These are phyloP conservation scores for Pachyramphus minor DNA, from an alignment of 2,113 vertebrate genomes.

Conservation along the genomic window DNA sequence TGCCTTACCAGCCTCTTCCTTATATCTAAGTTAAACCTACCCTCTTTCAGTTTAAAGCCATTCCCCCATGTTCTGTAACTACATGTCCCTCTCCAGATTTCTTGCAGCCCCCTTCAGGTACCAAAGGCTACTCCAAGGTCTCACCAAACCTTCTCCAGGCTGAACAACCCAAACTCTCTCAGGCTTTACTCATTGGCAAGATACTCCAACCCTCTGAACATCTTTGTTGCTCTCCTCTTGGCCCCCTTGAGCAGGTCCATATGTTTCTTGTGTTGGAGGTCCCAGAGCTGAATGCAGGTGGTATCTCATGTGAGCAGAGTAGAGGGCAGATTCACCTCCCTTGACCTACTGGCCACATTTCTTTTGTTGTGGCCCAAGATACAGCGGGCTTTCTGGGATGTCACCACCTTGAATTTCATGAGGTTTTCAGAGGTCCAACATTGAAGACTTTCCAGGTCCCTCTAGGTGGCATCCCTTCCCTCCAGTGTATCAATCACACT, in stretches of 20 bases:
- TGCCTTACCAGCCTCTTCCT: neutral
- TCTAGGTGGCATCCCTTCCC: neutral
- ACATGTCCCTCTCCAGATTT: neutral
- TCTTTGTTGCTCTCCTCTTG: neutral
- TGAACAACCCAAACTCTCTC: neutral
- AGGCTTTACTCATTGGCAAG: neutral
- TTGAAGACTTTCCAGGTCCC: neutral
- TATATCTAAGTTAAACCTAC: neutral
- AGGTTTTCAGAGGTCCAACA: neutral
- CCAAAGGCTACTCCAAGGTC: neutral
- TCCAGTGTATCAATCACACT: neutral
- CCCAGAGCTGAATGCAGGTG: neutral
- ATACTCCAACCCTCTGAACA: neutral
- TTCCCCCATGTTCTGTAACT: neutral
- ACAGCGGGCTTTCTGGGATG: neutral
- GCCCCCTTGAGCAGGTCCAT: fast-evolving
- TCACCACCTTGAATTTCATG: neutral
- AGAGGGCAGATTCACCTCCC: neutral
- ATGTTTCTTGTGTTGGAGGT: neutral
- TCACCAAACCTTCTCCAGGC: neutral
- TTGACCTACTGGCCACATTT: neutral
- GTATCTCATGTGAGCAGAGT: neutral
- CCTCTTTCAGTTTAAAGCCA: neutral
- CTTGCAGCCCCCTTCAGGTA: neutral
- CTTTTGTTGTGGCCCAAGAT: neutral